Evolutionary conservation across 2,888 invertebrate genomes (phyloP).

Genomic region (Aspidiotus destructor): DNA sequence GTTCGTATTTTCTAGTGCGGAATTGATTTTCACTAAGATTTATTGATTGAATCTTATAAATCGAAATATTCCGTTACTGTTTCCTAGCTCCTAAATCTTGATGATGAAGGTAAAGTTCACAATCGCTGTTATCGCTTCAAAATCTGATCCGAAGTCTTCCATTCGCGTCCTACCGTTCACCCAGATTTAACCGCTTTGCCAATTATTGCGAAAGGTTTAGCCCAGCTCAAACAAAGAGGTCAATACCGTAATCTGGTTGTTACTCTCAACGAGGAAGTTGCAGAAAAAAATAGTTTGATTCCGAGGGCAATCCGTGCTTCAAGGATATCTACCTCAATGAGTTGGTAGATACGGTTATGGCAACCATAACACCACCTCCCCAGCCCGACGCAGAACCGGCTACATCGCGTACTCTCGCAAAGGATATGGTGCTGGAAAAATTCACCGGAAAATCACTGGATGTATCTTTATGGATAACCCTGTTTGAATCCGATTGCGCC

Average conservation of each 20-base stretch:
- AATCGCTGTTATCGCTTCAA: no score
- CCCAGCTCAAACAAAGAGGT: neutral
- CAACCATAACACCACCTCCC: neutral
- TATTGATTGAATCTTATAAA: no score
- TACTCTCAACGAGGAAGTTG: neutral
- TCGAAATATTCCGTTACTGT: no score
- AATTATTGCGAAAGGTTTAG: slow-evolving; percentile 1
- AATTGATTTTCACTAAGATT: no score
- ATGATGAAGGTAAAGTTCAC: no score
- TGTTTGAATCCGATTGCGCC: neutral
- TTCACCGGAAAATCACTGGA: neutral
- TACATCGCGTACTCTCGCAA: neutral
- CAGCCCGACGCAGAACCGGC: neutral
- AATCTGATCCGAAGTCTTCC: no score
- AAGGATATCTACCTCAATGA: neutral
- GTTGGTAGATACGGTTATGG: neutral
- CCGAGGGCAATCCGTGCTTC: neutral
- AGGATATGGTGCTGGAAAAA: neutral
- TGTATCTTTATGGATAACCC: neutral
- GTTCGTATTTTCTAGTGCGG: no score
- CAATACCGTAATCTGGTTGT: neutral
- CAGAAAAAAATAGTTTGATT: neutral
- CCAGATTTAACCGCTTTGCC: neutral
- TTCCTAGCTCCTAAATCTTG: no score
- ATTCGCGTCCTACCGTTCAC: neutral